Conservation (phyloP, 2,797 vertebrate species). For the Capromys pilorides region DNA sequence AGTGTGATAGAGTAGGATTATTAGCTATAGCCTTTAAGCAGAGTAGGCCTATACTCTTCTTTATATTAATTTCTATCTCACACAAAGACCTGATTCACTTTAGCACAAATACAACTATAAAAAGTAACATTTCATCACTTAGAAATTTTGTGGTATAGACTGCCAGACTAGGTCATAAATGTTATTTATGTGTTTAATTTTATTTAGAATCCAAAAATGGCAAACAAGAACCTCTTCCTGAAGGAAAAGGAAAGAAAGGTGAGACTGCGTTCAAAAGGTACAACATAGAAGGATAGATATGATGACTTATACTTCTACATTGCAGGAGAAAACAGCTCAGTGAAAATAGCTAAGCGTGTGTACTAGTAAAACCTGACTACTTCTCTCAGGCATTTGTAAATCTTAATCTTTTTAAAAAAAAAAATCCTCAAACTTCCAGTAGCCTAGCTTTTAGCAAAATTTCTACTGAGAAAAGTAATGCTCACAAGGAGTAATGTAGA, state of each 20-base stretch:
- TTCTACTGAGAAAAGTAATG: constrained; percentile 34
- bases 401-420: background rate
- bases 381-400: constrained; percentile 16
- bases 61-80: constrained; percentile 54
- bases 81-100: background rate
- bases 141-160: background rate
- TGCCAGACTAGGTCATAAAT: constrained; percentile 25
- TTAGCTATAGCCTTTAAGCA: background rate
- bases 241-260: constrained; percentile 78
- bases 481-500: background rate
- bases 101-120: constrained; percentile 17
- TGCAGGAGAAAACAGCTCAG: constrained; percentile 24
- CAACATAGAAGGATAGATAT: constrained; percentile 54
- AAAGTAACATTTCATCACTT: constrained; percentile 31
- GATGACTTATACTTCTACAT: background rate
- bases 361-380: background rate
- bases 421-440: background rate
- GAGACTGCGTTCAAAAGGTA: constrained; percentile 67
- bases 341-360: background rate
- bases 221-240: constrained; percentile 65
- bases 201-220: constrained; percentile 51
- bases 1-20: background rate
- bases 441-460: background rate
- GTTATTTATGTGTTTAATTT: constrained; percentile 68
- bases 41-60: background rate